Base-by-base conservation (phyloP, 2,888 invertebrate species). In the Ischnus inquisitorius region DNA sequence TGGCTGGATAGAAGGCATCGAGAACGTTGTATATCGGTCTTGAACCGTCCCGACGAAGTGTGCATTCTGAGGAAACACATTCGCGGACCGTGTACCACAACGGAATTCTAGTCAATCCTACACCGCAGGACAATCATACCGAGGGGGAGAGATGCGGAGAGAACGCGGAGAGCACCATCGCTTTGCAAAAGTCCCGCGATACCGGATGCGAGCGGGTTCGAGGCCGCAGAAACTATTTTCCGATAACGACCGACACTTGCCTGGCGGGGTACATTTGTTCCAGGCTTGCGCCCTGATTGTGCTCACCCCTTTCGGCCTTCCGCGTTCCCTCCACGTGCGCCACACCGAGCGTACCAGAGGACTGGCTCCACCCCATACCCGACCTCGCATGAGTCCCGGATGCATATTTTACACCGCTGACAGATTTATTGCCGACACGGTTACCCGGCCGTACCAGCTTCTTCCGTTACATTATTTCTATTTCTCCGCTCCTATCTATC, bases 341-440 rank as follows among this genome's bases (percentile, higher is more conserved):
- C 75, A 5, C 28, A 28, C 60, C 78, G 57, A 78, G 60, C 84
- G 62, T 43, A 74, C 46, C 34, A 34, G 28, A 34, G 28, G 39
- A 16, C 41, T 34, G 64, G 34, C 74, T 1, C 43, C 39, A 34
- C 57, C 67, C 76, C 68, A 4, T 10, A 22, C 16, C 65, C 65
- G 64, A 69, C 81, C 81, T 81, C 57, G 78, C 60, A 71, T 79
- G 78, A 84, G 81, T 80, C 88, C 81, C 87, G 89, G 88, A 91
- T 92, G 90, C 91, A 92, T 92, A 92, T 92, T 92, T 92, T 90
- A 91, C 88, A 84, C 85, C 78, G 86, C 86, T 87, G 91, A 92
- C 92, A 92, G 92, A 92, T 92, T 92, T 92, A 92, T 91, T 89
- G 89, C 88, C 87, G 88, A 85, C 87, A 88, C 88, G 88, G 89